Conservation (phyloP, 2,888 invertebrate genomes). For the Platerodrilus igneus region DNA sequence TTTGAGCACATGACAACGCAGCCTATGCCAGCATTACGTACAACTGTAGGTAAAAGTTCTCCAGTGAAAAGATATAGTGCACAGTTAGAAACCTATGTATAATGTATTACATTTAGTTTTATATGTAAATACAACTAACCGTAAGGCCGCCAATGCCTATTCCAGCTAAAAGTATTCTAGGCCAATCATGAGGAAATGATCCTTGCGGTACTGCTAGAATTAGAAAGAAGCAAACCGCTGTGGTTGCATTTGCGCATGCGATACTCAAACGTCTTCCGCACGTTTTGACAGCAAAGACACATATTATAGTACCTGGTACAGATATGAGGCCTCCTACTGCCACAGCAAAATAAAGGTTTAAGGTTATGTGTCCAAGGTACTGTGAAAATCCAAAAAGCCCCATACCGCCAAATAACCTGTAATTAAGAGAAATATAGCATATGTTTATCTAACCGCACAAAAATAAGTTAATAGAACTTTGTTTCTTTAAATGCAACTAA, state of each 20-base stretch:
- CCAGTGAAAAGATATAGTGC: conserved; percentile 70
- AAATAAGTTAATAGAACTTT: too few species aligned
- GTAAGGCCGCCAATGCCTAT: conserved; percentile 63
- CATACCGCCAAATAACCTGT: conserved; percentile 56
- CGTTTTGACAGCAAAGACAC: conserved; percentile 50
- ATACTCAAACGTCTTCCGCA: conserved; percentile 53
- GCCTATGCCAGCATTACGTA: conserved; percentile 72
- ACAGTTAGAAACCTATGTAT: conserved; percentile 52
- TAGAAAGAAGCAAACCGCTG: conserved; percentile 50
- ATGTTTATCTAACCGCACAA: too few species aligned
- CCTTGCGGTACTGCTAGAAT: conserved; percentile 52
- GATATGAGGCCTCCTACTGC: conserved; percentile 53
- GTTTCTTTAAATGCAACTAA: too few species aligned
- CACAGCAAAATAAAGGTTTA: conserved; percentile 54
- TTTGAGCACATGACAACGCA: conserved; percentile 70
- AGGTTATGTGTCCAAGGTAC: conserved; percentile 54
- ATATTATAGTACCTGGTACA: conserved; percentile 53
- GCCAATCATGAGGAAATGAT: conserved; percentile 51
- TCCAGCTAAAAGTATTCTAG: conserved; percentile 56
- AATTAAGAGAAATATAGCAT: too few species aligned
- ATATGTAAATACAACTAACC: conserved; percentile 45
- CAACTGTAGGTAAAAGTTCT: conserved; percentile 73
- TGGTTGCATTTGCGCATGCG: conserved; percentile 49
- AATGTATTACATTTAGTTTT: not conserved
- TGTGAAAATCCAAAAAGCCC: conserved; percentile 59